Conservation (phyloP, 2,888 invertebrate species). For the Plagodis dolabraria region DNA sequence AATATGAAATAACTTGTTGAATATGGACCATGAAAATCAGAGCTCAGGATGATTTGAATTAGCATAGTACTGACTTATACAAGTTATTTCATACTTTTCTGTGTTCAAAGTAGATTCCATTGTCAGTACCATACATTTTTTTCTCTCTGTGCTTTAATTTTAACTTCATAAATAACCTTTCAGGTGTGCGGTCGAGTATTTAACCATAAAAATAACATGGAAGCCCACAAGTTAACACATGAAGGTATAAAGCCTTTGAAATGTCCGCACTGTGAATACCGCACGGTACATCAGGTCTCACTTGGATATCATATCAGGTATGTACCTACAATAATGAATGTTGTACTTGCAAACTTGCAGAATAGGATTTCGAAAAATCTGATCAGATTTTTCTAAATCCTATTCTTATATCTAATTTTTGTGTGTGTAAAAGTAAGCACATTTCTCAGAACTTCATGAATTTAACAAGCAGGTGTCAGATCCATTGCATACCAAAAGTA, state of each 20-base stretch:
- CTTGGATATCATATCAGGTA: slow-evolving; percentile 70
- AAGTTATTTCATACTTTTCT: too few relatives aligned
- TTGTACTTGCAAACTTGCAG: not conserved
- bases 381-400: not conserved
- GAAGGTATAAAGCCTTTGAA: slow-evolving; percentile 59
- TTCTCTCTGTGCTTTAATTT: not conserved
- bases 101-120: not conserved
- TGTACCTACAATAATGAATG: not conserved
- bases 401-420: too few relatives aligned
- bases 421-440: too few relatives aligned
- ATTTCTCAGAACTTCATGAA: too few relatives aligned
- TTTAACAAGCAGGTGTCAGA: too few relatives aligned
- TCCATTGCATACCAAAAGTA: too few relatives aligned
- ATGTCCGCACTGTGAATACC: slow-evolving; percentile 67
- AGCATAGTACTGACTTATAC: too few relatives aligned
- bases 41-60: too few relatives aligned
- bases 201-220: slow-evolving; percentile 61
- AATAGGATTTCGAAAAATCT: not conserved
- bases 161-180: not conserved
- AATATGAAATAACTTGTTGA: too few relatives aligned
- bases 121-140: not conserved
- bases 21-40: not conserved
- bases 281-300: slow-evolving; percentile 63
- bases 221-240: slow-evolving; percentile 67
- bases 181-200: slow-evolving; percentile 72